These are phyloP conservation scores for Lamellibrachia luymesi DNA, from an alignment of 1,140 invertebrate species.

Conservation along the genomic window DNA sequence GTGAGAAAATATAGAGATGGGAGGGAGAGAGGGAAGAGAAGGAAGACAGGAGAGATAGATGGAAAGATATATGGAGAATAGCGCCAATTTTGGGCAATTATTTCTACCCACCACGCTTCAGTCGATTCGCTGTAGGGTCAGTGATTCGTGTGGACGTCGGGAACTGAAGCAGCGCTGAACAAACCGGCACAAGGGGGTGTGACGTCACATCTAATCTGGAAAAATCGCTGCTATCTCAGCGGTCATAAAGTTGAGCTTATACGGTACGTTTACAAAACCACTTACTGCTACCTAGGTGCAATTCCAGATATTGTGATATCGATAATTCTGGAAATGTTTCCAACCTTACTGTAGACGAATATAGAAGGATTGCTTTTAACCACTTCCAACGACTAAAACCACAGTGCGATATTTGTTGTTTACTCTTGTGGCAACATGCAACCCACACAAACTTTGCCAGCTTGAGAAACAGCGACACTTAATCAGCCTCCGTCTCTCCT, in stretches of 20 bases:
- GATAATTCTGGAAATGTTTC: neutral
- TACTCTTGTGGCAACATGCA: neutral
- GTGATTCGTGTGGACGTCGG: too few relatives aligned
- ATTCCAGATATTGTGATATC: neutral
- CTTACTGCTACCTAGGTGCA: neutral
- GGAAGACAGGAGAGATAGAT: too few relatives aligned
- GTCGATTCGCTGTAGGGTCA: too few relatives aligned
- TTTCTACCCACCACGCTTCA: too few relatives aligned
- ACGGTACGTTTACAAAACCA: neutral
- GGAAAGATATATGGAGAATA: too few relatives aligned
- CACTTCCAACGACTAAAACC: neutral
- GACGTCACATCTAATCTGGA: too few relatives aligned
- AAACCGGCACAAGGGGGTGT: too few relatives aligned
- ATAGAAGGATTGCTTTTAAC: neutral
- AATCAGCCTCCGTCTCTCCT: neutral
- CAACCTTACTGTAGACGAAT: neutral
- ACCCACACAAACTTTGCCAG: neutral
- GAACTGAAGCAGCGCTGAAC: too few relatives aligned
- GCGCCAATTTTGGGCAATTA: too few relatives aligned
- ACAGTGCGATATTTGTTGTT: neutral
- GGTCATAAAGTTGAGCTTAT: neutral
- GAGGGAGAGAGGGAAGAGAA: too few relatives aligned
- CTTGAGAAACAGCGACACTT: neutral
- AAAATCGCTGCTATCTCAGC: neutral
- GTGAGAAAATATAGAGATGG: too few relatives aligned